Conservation (phyloP, 2,888 invertebrate species). For the Hyposoter dolosus region DNA sequence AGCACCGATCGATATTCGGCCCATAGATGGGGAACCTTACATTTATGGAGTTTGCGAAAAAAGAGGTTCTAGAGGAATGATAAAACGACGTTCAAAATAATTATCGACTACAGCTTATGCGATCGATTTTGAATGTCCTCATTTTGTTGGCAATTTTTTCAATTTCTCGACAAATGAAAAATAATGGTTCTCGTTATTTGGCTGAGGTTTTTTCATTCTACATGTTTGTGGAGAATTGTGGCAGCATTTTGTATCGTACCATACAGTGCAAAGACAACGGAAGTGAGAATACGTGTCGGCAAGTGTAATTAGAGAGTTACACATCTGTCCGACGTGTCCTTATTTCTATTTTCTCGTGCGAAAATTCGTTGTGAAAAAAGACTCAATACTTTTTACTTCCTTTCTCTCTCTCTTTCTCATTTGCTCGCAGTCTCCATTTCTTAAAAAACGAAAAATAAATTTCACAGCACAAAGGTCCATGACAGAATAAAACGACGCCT, state of each 20-base stretch:
- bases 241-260: neutral
- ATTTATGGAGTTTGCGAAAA: no score
- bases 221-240: neutral
- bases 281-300: conserved; percentile 48
- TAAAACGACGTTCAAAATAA: no score
- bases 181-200: neutral
- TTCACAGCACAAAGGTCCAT: conserved; percentile 11
- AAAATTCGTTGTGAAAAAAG: conserved; percentile 37
- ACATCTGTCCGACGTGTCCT: conserved; percentile 70
- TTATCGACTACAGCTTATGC: no score
- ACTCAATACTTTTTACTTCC: conserved; percentile 22
- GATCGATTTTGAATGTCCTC: no score
- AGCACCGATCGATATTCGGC: no score
- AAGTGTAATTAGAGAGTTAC: conserved; percentile 74
- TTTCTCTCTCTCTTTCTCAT: neutral
- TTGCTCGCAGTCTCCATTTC: neutral
- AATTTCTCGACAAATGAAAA: neutral
- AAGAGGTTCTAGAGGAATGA: no score
- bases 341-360: conserved; percentile 68
- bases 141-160: neutral
- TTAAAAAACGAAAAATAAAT: neutral
- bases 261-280: conserved; percentile 9
- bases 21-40: no score
- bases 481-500: conserved; percentile 42
- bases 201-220: neutral